Conservation (phyloP, 2,797 vertebrate genomes). For the Xiphorhynchus erythropygius region DNA sequence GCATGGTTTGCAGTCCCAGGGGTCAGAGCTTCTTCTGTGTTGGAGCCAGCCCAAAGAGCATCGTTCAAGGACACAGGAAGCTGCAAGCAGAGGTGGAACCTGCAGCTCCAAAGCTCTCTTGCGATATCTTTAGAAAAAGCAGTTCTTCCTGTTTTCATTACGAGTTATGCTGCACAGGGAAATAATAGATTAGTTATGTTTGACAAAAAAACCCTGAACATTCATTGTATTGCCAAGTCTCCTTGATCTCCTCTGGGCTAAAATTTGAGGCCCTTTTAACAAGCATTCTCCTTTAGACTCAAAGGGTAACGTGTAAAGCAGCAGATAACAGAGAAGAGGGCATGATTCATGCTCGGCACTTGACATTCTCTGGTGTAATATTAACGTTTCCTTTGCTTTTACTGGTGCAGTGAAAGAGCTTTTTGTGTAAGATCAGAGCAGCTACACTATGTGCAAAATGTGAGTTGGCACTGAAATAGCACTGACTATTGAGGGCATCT, state of each 20-base stretch:
- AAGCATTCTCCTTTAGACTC: constrained; percentile 47
- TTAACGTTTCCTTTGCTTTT: background rate
- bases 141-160: background rate
- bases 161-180: constrained; percentile 51
- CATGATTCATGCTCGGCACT: background rate
- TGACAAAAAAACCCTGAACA: constrained; percentile 43
- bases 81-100: background rate
- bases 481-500: background rate
- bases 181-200: constrained; percentile 66
- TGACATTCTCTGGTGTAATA: background rate
- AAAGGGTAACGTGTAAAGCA: background rate
- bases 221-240: constrained; percentile 54
- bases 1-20: background rate
- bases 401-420: background rate
- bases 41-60: background rate
- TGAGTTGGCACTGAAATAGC: background rate
- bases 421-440: background rate
- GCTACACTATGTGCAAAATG: background rate
- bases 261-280: constrained; percentile 57
- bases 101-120: background rate
- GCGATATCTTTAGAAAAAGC: background rate
- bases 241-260: constrained; percentile 66
- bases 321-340: constrained; percentile 9
- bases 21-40: background rate
- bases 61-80: background rate